phyloP scores from a whole-genome alignment of 2,888 invertebrate species.

The Noctuana brunneofusca region DNA sequence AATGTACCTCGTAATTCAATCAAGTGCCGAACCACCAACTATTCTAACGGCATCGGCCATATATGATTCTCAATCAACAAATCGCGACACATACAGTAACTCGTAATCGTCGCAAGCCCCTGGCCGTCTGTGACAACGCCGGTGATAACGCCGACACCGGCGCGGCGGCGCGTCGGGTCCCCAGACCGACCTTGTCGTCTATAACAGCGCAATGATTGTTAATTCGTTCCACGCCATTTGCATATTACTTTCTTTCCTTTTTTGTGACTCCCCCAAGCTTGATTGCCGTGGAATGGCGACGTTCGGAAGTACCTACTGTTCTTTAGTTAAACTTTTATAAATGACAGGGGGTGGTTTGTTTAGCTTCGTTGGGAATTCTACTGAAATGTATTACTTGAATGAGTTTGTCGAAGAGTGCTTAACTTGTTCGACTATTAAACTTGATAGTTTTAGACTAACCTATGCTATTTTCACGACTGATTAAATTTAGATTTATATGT shows the following conservation, averaged over 20 bases:
- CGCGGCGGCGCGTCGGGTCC: neutral
- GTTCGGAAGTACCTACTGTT: neutral
- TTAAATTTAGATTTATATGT: too few relatives aligned
- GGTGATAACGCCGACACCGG: neutral
- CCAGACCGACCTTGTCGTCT: conserved; percentile 7
- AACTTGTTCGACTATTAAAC: neutral
- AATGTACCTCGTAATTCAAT: neutral
- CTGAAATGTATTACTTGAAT: neutral
- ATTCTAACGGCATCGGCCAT: neutral
- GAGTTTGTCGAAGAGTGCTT: neutral
- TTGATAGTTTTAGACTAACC: too few relatives aligned
- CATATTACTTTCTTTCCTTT: neutral
- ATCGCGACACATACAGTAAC: neutral
- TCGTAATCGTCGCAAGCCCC: neutral
- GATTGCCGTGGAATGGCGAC: neutral
- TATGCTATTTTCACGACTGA: too few relatives aligned
- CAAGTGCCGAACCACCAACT: neutral
- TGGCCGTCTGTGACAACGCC: neutral
- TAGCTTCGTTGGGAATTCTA: too few relatives aligned
- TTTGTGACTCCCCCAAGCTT: neutral
- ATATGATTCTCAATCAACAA: neutral
- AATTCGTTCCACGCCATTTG: conserved; percentile 9
- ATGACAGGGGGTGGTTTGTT: too few relatives aligned
- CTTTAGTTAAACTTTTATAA: neutral
- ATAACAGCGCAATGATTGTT: conserved; percentile 18